Evolutionary conservation across 92 coral and sea anemone species (phyloP).

Genomic region (Plumapathes pennacea): DNA sequence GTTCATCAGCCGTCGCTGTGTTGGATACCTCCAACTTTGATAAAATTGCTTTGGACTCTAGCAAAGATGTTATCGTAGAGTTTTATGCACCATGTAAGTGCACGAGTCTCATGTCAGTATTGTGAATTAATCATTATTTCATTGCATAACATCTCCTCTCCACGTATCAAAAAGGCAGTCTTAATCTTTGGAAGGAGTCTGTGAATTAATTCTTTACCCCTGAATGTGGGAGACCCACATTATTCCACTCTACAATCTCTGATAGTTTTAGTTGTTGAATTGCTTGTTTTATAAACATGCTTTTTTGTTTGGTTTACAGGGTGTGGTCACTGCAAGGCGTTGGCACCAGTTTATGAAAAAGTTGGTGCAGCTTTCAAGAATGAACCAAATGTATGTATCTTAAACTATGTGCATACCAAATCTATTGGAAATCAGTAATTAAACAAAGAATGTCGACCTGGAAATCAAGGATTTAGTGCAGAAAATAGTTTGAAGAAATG

Average conservation of each 20-base stretch:
- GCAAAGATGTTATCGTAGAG: constrained; percentile 87
- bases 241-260: background rate
- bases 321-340: constrained; percentile 95
- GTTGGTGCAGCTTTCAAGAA: constrained; percentile 84
- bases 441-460: too few relatives aligned
- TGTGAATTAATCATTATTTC: too few relatives aligned
- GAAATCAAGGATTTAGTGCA: too few relatives aligned
- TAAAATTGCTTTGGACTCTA: constrained; percentile 53
- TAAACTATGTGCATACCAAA: too few relatives aligned
- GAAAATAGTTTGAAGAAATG: too few relatives aligned
- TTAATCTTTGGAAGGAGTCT: too few relatives aligned
- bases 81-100: constrained; percentile 96
- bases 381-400: constrained; percentile 73
- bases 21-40: constrained; percentile 78
- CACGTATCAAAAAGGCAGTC: too few relatives aligned
- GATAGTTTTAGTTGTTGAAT: background rate
- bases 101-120: too few relatives aligned
- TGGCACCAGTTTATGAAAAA: constrained; percentile 84
- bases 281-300: background rate
- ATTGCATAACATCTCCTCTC: too few relatives aligned
- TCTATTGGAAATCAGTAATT: too few relatives aligned
- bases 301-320: constrained; percentile 46
- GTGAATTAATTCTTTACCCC: too few relatives aligned
- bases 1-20: constrained; percentile 43
- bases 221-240: too few relatives aligned